These are phyloP conservation scores for Drosophila anceps DNA, from an alignment of 2,888 invertebrate species.

Conservation along the genomic window DNA sequence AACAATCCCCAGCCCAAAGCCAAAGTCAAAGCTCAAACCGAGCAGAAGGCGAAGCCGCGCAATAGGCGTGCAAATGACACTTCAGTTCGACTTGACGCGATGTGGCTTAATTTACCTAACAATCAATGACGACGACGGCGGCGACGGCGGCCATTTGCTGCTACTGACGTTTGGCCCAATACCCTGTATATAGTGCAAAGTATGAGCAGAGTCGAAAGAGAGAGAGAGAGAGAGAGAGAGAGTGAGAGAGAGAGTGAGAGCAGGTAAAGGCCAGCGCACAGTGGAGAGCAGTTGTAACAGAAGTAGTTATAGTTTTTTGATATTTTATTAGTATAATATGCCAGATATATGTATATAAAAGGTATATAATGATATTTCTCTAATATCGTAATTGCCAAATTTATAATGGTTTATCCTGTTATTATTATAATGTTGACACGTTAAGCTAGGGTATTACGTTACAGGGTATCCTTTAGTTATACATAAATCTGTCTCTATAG, in stretches of 20 bases:
- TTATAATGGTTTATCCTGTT: too few species aligned
- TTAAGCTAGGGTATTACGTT: too few species aligned
- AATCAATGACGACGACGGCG: conserved; percentile 18
- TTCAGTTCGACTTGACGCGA: conserved; percentile 9
- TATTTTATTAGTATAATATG: neutral
- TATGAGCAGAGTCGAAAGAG: too few species aligned
- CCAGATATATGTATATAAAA: too few species aligned
- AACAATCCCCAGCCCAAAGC: neutral
- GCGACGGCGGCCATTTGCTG: neutral
- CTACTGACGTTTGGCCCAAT: conserved; percentile 3
- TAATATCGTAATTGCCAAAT: too few species aligned
- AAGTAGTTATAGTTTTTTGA: neutral
- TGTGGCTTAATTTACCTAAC: conserved; percentile 20
- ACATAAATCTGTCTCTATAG: neutral
- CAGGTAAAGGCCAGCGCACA: neutral
- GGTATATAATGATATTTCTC: too few species aligned
- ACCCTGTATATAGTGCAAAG: too few species aligned
- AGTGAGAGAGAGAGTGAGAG: too few species aligned
- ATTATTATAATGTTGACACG: too few species aligned
- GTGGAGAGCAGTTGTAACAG: too few species aligned
- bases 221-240: too few species aligned
- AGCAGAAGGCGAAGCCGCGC: conserved; percentile 7
- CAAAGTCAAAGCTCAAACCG: conserved; percentile 15
- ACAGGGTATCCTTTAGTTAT: neutral
- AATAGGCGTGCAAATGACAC: conserved; percentile 18